These are phyloP conservation scores for Coracopsis vasa DNA, from an alignment of 2,113 vertebrate genomes.

Conservation along the genomic window DNA sequence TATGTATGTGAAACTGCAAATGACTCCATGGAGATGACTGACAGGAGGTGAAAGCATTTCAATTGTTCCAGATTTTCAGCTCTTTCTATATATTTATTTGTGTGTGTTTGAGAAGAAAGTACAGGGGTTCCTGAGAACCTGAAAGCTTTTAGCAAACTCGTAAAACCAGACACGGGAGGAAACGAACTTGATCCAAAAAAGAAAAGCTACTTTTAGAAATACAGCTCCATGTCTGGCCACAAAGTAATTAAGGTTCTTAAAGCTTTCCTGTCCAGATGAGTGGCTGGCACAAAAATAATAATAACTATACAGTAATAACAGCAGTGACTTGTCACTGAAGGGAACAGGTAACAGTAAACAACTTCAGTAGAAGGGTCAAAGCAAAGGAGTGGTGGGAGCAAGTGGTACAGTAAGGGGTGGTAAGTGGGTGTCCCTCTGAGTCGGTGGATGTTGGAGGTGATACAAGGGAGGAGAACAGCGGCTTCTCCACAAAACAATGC, in stretches of 20 bases:
- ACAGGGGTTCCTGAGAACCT: not conserved
- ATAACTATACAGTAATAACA: constrained; percentile 57
- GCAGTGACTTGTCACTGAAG: constrained; percentile 38
- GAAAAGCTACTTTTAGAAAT: constrained; percentile 67
- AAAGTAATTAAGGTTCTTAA: constrained; percentile 69
- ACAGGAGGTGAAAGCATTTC: not conserved
- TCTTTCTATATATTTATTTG: not conserved
- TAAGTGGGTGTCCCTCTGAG: not conserved
- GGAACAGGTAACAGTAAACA: constrained; percentile 43
- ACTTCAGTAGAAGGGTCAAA: not conserved
- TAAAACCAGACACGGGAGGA: constrained; percentile 58
- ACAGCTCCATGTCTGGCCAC: constrained; percentile 45
- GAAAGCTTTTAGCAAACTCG: constrained; percentile 40
- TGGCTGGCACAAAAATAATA: constrained; percentile 61
- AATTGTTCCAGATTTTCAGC: constrained; percentile 4
- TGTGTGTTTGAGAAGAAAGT: not conserved
- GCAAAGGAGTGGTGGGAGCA: not conserved
- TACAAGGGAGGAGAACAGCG: not conserved
- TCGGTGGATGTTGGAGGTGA: not conserved
- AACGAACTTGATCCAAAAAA: constrained; percentile 62
- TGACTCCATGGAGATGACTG: not conserved
- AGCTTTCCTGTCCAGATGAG: constrained; percentile 64
- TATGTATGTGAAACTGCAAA: not conserved
- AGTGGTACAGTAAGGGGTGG: not conserved
- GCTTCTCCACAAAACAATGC: not conserved